Evolutionary conservation across 2,113 vertebrate species (phyloP).

Genomic region (Stigmatopora argus): DNA sequence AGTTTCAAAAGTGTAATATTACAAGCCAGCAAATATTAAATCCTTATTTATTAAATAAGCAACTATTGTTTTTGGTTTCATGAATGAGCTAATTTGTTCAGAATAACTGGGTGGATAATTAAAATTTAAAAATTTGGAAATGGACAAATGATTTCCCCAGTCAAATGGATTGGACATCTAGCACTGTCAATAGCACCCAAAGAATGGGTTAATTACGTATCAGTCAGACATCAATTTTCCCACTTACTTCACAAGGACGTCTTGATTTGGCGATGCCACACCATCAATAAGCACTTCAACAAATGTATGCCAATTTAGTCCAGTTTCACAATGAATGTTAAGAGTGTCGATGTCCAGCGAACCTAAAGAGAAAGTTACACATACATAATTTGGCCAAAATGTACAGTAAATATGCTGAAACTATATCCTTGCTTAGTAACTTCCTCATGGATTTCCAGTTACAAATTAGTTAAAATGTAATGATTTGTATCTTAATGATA

Average conservation of each 20-base stretch:
- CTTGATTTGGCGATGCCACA: conserved; percentile 34
- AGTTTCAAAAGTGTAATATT: no score
- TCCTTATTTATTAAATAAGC: neutral
- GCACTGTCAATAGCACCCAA: no score
- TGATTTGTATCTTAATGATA: neutral
- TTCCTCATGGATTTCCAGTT: neutral
- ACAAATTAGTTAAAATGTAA: no score
- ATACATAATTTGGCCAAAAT: neutral
- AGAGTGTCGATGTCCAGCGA: conserved; percentile 1
- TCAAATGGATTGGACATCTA: no score
- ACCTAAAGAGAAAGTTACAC: conserved; percentile 33
- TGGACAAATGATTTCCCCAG: no score
- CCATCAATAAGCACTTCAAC: conserved; percentile 8
- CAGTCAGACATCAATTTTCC: neutral
- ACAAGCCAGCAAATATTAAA: no score
- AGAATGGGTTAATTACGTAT: neutral
- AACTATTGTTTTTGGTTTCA: neutral
- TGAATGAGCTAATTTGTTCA: neutral
- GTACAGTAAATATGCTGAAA: neutral
- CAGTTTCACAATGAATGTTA: conserved; percentile 33
- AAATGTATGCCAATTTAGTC: conserved; percentile 50
- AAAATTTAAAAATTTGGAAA: no score
- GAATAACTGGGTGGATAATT: neutral
- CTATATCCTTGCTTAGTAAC: neutral
- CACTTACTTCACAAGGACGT: conserved; percentile 46